These are phyloP conservation scores for Alcedo quadribrachys DNA, from an alignment of 2,797 vertebrate species.

Conservation along the genomic window DNA sequence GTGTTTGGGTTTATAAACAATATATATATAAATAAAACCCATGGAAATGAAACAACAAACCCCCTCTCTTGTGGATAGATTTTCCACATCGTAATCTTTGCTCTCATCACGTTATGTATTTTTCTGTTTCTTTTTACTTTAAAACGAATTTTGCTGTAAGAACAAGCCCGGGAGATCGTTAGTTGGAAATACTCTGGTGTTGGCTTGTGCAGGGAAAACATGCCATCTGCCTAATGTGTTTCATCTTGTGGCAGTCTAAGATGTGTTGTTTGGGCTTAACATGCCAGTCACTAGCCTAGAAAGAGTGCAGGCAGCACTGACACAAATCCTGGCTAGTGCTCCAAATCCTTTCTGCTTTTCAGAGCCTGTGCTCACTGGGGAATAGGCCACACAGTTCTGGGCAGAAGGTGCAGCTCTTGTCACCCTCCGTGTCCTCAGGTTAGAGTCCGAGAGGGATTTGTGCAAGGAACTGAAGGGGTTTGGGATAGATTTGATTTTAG, in stretches of 20 bases:
- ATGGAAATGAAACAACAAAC: conserved; percentile 28
- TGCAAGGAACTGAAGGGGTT: background rate
- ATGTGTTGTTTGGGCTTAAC: conserved; percentile 50
- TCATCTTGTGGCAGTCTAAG: conserved; percentile 53
- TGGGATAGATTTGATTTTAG: background rate
- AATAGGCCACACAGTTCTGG: background rate
- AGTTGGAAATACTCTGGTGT: background rate
- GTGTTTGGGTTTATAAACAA: conserved; percentile 57
- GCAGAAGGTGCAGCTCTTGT: background rate
- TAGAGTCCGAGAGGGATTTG: background rate
- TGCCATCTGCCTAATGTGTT: conserved; percentile 64
- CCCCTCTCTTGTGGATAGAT: background rate
- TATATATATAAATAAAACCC: conserved; percentile 32
- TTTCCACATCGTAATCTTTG: conserved; percentile 24
- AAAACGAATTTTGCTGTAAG: conserved; percentile 53
- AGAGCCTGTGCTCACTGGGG: background rate
- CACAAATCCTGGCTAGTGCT: background rate
- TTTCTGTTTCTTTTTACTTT: conserved; percentile 42
- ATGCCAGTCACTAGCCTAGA: conserved; percentile 29
- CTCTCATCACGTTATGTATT: background rate
- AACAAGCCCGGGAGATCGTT: conserved; percentile 44
- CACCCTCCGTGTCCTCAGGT: accelerated
- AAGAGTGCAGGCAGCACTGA: conserved; percentile 18
- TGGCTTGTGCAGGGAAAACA: conserved; percentile 42
- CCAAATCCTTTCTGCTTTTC: background rate